Percentiles rank a stretch among this genome's conserved stretches.
phyloP scores from a whole-genome alignment of 2,888 invertebrate genomes.

The Chelonus formosanus region DNA sequence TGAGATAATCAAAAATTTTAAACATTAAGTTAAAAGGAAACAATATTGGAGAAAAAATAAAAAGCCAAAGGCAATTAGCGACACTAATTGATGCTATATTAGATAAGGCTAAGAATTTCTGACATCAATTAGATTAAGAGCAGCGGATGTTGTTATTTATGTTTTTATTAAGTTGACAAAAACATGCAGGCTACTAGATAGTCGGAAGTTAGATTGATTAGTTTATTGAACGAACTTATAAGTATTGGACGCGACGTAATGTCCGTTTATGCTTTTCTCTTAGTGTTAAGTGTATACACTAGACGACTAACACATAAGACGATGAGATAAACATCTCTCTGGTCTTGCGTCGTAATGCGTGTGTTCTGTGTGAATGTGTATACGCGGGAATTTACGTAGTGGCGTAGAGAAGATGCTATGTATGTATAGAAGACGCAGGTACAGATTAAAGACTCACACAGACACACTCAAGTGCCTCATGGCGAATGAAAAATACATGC shows the following conservation, averaged over 20 bases:
- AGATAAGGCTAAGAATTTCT: too few relatives aligned
- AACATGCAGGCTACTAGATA: too few relatives aligned
- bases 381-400: conserved; percentile 21
- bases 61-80: too few relatives aligned
- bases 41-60: too few relatives aligned
- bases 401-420: conserved; percentile 5
- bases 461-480: conserved; percentile 30
- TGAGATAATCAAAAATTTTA: too few relatives aligned
- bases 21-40: too few relatives aligned
- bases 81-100: too few relatives aligned
- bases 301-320: conserved; percentile 14
- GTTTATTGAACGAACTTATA: too few relatives aligned
- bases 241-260: background rate
- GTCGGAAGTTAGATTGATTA: too few relatives aligned
- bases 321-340: conserved; percentile 39
- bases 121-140: too few relatives aligned
- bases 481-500: conserved; percentile 37
- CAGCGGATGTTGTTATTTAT: too few relatives aligned
- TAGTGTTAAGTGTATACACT: conserved; percentile 22
- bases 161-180: too few relatives aligned
- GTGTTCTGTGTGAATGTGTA: conserved; percentile 4
- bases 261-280: conserved; percentile 1
- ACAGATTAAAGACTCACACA: conserved; percentile 14
- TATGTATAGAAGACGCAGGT: conserved; percentile 23
- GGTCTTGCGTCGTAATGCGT: conserved; percentile 28